phyloP scores from a whole-genome alignment of 2,113 vertebrate species.

The Pogona vitticeps region DNA sequence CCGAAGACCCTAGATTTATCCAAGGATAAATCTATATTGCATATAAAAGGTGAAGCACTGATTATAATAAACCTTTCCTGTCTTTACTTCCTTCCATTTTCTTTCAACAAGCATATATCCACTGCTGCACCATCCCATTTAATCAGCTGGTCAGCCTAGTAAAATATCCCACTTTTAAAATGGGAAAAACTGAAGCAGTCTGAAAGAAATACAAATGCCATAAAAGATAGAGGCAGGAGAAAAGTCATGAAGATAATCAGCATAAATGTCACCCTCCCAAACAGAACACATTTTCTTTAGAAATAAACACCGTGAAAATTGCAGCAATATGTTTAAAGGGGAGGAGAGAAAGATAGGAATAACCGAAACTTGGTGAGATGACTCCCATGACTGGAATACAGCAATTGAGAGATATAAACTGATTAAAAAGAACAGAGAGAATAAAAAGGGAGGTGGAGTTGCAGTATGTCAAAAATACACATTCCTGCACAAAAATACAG shows the following conservation, averaged over 20 bases:
- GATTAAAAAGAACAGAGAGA: no score
- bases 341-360: slow-evolving; percentile 29
- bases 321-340: slow-evolving; percentile 64
- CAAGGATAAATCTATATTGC: slow-evolving; percentile 60
- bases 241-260: slow-evolving; percentile 65
- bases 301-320: slow-evolving; percentile 68
- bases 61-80: slow-evolving; percentile 57
- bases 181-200: slow-evolving; percentile 51
- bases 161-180: slow-evolving; percentile 73
- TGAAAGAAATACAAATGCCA: slow-evolving; percentile 63
- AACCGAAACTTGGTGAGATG: no score
- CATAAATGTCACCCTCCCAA: slow-evolving; percentile 61
- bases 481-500: no score
- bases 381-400: no score
- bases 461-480: no score
- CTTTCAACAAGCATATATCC: slow-evolving; percentile 59
- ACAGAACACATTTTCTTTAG: slow-evolving; percentile 66
- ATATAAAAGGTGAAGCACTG: slow-evolving; percentile 30
- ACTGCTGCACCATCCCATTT: slow-evolving; percentile 59
- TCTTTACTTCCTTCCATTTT: slow-evolving; percentile 53
- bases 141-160: slow-evolving; percentile 64
- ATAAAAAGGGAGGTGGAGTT: no score
- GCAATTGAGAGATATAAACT: no score
- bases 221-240: slow-evolving; percentile 65
- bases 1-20: slow-evolving; percentile 24